Evolutionary conservation across 2,113 vertebrate genomes (phyloP), one percentile per base, ranked within the genome.

Genomic region (Brachypteracias leptosomus): DNA sequence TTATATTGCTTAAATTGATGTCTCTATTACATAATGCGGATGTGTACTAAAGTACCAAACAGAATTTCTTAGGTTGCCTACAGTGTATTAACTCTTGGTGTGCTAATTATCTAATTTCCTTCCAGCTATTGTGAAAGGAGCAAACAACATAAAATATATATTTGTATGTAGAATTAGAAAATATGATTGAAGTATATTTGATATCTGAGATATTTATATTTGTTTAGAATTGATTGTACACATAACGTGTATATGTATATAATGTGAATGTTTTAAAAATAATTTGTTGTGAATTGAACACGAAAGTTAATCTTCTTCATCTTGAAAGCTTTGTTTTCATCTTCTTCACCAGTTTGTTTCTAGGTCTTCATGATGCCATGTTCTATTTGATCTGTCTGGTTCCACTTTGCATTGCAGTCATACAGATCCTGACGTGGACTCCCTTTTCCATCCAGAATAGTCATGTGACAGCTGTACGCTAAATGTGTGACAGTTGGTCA

Each of bases 361-460:
- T 97, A 94, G 97, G 95, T 59, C 98, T 99, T 79, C 98, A 98
- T 31, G 97, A 96, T 40, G 92, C 97, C 96, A 98, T 99, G 98
- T 99, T 99, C 98, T 97, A 96, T 96, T 73, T 99, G 98, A 97
- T 99, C 78, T 99, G 99, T 54, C 84, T 99, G 96, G 96, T 99
- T 61, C 99, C 99, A 3, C 36, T 99, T 86, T 98, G 97, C 94
- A 86, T 99, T 20, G 92, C 98, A 38, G 66, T 84, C 13, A 26
- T 98, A 36, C 99, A 99, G 95, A 98, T 98, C 71, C 80, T 99
- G 90, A 97, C 95, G 2, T 99, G 99, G 99, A 99, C 93, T 58
- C 98, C 96, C 2, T 99, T 99, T 95, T 99, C 98, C 18, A 98
- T 99, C 91, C 98, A 98, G 85, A 98, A 86, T 78, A 99, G 98